phyloP scores from a whole-genome alignment of 2,797 vertebrate genomes.

The Hoplostethus mediterraneus region DNA sequence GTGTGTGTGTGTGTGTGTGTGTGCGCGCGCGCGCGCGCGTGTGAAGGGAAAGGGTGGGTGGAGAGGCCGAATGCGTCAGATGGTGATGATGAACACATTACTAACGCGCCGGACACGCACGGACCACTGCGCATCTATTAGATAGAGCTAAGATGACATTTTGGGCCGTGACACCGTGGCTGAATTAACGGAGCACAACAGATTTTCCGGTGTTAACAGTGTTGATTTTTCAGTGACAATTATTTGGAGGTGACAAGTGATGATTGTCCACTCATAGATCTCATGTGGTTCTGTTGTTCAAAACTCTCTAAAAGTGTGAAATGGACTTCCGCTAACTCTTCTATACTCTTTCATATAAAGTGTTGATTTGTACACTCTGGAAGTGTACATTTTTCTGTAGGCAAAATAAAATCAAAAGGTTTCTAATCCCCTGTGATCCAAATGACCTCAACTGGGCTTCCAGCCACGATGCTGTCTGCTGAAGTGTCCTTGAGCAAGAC shows the following conservation, averaged over 20 bases:
- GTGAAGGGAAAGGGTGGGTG: conserved; percentile 37
- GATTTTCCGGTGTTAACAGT: neutral
- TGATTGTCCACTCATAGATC: too few relatives aligned
- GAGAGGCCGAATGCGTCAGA: conserved; percentile 68
- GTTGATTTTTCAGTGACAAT: neutral
- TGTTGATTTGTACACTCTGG: too few relatives aligned
- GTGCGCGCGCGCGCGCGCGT: conserved; percentile 5
- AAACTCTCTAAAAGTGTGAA: too few relatives aligned
- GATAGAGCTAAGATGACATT: conserved; percentile 68
- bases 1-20: neutral
- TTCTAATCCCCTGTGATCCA: too few relatives aligned
- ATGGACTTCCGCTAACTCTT: too few relatives aligned
- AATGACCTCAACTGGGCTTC: too few relatives aligned
- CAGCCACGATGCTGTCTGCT: neutral
- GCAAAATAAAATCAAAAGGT: too few relatives aligned
- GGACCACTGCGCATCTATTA: conserved; percentile 27
- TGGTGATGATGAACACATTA: conserved; percentile 65
- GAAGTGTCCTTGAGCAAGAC: neutral
- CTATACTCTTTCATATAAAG: too few relatives aligned
- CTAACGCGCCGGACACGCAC: conserved; percentile 43
- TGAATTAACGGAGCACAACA: conserved; percentile 2
- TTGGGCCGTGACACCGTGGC: conserved; percentile 40
- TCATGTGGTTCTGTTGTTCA: too few relatives aligned
- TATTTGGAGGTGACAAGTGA: too few relatives aligned
- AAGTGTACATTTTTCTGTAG: too few relatives aligned